Conservation (phyloP, 1,140 invertebrate species). For the Ruditapes philippinarum region DNA sequence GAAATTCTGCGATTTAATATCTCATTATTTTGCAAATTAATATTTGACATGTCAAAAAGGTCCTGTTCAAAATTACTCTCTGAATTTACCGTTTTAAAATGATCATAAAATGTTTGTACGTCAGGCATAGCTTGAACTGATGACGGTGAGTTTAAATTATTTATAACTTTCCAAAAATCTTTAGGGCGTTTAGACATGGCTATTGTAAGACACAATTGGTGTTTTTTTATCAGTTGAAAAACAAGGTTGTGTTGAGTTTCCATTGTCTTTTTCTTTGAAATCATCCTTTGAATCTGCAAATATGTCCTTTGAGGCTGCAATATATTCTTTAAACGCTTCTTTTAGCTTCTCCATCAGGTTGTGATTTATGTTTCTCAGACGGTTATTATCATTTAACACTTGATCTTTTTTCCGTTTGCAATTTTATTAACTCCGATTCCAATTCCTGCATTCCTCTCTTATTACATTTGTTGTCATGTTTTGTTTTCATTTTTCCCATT, state of each 20-base stretch:
- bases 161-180: no score
- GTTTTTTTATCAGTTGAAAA: conserved; percentile 10
- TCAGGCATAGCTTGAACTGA: no score
- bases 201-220: not conserved
- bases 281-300: conserved; percentile 5
- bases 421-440: conserved; percentile 11
- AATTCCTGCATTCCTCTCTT: conserved; percentile 9
- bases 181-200: no score
- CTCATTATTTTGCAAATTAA: no score
- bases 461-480: not conserved
- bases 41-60: no score
- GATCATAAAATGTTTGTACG: no score
- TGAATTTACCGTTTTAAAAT: no score
- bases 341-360: conserved; percentile 29
- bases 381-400: conserved; percentile 16
- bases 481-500: conserved; percentile 31
- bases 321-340: conserved; percentile 11
- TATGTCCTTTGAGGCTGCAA: conserved; percentile 6
- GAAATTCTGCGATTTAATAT: no score
- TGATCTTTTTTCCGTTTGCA: conserved; percentile 24
- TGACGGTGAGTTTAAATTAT: no score
- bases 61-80: no score
- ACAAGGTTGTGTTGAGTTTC: conserved; percentile 15
- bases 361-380: not conserved
- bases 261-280: conserved; percentile 23